Base-by-base conservation (phyloP, 2,113 vertebrate genomes). In the Limanda limanda region DNA sequence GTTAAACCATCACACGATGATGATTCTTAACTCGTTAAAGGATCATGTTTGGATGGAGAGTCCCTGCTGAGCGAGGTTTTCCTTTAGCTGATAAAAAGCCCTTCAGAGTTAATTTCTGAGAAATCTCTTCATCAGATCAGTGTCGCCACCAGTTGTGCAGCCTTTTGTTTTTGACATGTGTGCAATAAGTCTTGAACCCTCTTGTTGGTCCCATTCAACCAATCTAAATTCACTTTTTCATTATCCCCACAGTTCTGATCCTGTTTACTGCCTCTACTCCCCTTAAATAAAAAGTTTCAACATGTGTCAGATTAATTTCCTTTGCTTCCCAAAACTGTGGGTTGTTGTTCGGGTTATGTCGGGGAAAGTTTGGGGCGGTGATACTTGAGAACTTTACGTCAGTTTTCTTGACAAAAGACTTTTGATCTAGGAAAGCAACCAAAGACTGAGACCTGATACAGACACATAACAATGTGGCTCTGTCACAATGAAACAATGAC, bases 271-370 rank as follows among this genome's bases (percentile, higher is more conserved):
- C 25, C 37, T 17, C 8, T 11, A 13, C 3, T n/a, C 55, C 42
- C 47, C 17, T 45, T 15, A 47, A 87, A 87, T 85, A 84, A 85
- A 86, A 78, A 8, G n/a, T 69, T 48, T 64, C 14, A 47, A 40
- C 23, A 31, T 5, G 51, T 74, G 68, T 74, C 31, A 11, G 37
- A 60, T 59, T 66, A 2, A 25, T 55, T 17, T 76, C 59, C 2
- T 42, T 62, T 64, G 60, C 12, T 37, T 23, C 17, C 37, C 18
- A 48, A 17, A 48, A 1, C 17, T 15, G 1, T 15, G 25, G 13
- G 6, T 21, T 35, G 3, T 35, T n/a, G 18, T 45, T 10, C 21
- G 3, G 14, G 14, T 45, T 70, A 9, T 20, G 17, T 42, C 11
- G 6, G 2, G 10, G 56, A 48, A 7, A 47, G 18, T 10, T 37